These are phyloP conservation scores for Lethenteron camtschaticum DNA, from an alignment of 2,113 vertebrate species.

Conservation along the genomic window DNA sequence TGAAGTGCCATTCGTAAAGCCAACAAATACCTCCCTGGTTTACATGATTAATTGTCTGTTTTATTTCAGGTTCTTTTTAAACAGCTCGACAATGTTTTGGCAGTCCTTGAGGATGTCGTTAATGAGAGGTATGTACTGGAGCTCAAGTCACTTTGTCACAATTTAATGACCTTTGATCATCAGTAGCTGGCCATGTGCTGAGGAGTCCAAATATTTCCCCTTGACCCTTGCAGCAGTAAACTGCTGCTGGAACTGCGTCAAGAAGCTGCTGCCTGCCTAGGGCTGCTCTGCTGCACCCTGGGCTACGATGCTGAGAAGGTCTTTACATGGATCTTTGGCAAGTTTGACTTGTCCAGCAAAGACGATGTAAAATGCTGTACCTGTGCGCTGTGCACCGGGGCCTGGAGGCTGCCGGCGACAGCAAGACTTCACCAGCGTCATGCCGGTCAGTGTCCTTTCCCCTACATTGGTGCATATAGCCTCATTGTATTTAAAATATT, in stretches of 20 bases:
- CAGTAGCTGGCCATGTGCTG: background rate
- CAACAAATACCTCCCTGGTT: constrained; percentile 10
- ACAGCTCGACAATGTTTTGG: constrained; percentile 87
- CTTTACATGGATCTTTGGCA: constrained; percentile 96
- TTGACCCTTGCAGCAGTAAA: constrained; percentile 49
- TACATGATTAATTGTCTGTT: constrained; percentile 4
- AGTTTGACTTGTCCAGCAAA: constrained; percentile 62
- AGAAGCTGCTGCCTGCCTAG: constrained; percentile 78
- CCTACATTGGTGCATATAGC: too few species aligned
- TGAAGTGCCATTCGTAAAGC: constrained; percentile 12
- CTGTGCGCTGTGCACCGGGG: constrained; percentile 73
- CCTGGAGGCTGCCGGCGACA: constrained; percentile 80
- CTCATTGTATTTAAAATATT: too few species aligned
- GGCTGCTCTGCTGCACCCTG: constrained; percentile 69
- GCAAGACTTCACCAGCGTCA: constrained; percentile 81
- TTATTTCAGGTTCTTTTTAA: constrained; percentile 60
- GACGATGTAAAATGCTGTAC: constrained; percentile 91
- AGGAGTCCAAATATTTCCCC: background rate
- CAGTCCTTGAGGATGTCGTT: constrained; percentile 75
- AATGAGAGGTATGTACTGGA: constrained; percentile 59
- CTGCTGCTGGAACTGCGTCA: constrained; percentile 85
- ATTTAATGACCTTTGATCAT: background rate
- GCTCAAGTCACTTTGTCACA: background rate
- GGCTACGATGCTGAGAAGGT: constrained; percentile 93
- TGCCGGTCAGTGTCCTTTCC: constrained; percentile 45